These are phyloP conservation scores for Glaucomys volans DNA, from an alignment of 2,113 vertebrate genomes.

Conservation along the genomic window DNA sequence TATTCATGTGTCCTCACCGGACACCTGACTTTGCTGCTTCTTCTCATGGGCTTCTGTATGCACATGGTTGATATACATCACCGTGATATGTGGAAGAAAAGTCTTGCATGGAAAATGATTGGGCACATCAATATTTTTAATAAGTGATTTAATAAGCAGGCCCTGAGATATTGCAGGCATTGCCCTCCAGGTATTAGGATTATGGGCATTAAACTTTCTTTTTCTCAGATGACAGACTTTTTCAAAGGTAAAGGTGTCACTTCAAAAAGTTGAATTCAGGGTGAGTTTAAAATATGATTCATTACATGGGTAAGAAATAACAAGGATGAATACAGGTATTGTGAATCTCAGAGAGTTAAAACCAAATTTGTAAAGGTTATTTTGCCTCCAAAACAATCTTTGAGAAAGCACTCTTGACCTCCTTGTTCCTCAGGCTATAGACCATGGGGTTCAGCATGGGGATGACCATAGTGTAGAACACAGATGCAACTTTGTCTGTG, in stretches of 20 bases:
- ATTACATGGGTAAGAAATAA: background rate
- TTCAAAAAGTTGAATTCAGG: background rate
- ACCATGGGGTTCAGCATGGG: conserved; percentile 71
- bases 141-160: background rate
- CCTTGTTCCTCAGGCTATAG: conserved; percentile 69
- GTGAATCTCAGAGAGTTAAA: background rate
- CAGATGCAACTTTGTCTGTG: conserved; percentile 22
- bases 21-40: background rate
- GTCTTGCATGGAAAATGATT: background rate
- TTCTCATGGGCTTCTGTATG: background rate
- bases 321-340: background rate
- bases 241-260: background rate
- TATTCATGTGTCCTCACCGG: background rate
- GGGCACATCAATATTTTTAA: background rate
- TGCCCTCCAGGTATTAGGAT: background rate
- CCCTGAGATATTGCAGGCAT: background rate
- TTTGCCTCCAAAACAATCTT: background rate
- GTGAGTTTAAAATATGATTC: background rate
- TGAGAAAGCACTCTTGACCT: conserved; percentile 42
- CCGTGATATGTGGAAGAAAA: background rate
- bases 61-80: background rate
- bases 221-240: background rate
- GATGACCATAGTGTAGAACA: conserved; percentile 56
- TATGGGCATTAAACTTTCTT: background rate
- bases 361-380: background rate